A percentile compares a stretch with the other conserved stretches of the same genome.
phyloP scores from a whole-genome alignment of 1,140 invertebrate species.

The Drosophila pseudoobscura region DNA sequence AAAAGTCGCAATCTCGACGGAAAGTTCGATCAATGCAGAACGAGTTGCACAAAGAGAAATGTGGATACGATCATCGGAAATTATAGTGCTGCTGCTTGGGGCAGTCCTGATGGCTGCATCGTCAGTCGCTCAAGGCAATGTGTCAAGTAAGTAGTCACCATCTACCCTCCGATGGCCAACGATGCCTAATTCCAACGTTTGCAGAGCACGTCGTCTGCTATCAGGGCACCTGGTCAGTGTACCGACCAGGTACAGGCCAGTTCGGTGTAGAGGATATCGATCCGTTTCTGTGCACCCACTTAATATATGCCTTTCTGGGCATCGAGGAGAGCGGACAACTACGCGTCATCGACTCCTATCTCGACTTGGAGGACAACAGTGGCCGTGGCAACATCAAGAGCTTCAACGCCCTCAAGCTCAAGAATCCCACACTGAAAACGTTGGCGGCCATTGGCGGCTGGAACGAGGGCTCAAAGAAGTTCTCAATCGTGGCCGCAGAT shows the following conservation, averaged over 20 bases:
- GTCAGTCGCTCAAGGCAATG: neutral
- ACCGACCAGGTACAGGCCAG: conserved; percentile 87
- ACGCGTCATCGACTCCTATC: conserved; percentile 86
- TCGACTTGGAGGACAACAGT: conserved; percentile 85
- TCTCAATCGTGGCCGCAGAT: conserved; percentile 85
- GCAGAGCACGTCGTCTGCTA: conserved; percentile 87
- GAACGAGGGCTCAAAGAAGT: conserved; percentile 89
- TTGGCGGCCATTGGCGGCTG: conserved; percentile 90
- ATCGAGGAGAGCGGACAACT: conserved; percentile 84
- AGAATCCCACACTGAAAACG: conserved; percentile 88
- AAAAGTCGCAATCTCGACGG: conserved; percentile 23
- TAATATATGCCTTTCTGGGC: conserved; percentile 89
- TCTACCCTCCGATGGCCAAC: neutral
- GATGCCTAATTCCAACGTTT: conserved; percentile 32
- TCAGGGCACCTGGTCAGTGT: conserved; percentile 89
- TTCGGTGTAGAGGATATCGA: conserved; percentile 88
- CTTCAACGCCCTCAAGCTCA: conserved; percentile 86
- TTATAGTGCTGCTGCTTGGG: conserved; percentile 10
- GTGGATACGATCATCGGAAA: conserved; percentile 8
- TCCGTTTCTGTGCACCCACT: conserved; percentile 88
- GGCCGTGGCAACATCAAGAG: conserved; percentile 83
- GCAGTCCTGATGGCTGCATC: conserved; percentile 23
- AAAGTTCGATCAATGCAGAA: conserved; percentile 7
- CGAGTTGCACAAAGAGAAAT: conserved; percentile 23
- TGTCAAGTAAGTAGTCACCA: conserved; percentile 39